These are phyloP conservation scores for Tenualosa thibaudeaui DNA, from an alignment of 2,797 vertebrate species.

Conservation along the genomic window DNA sequence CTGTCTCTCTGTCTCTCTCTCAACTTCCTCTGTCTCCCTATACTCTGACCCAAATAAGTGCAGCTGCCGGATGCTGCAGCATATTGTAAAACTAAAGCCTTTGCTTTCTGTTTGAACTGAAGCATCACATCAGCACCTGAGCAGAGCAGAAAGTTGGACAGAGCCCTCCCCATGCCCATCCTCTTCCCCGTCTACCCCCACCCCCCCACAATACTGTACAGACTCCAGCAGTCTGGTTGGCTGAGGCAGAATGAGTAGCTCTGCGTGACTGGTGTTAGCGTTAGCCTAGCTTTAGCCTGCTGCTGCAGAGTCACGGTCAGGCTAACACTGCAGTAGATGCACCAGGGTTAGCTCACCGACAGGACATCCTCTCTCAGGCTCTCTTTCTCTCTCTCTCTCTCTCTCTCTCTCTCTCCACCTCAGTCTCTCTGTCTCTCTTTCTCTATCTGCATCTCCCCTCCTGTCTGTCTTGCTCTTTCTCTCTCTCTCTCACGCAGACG, in stretches of 20 bases:
- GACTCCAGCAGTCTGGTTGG: not conserved
- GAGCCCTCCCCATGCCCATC: not conserved
- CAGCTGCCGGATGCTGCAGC: not conserved
- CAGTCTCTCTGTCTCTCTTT: not conserved
- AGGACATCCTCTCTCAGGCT: not conserved
- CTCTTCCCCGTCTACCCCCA: not conserved
- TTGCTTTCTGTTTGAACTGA: not conserved
- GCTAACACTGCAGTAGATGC: constrained; percentile 5
- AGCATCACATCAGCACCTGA: constrained; percentile 5
- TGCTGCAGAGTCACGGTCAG: constrained; percentile 18
- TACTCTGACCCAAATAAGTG: not conserved
- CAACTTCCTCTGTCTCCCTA: constrained; percentile 20
- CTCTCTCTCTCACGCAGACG: not conserved
- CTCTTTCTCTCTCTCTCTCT: not conserved
- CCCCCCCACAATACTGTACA: not conserved
- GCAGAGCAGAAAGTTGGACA: not conserved
- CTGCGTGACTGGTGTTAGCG: not conserved
- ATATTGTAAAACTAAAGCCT: not conserved
- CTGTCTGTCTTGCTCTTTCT: not conserved
- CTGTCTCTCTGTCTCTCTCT: constrained; percentile 9
- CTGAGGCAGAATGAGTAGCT: not conserved
- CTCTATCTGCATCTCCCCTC: not conserved
- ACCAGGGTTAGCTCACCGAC: not conserved
- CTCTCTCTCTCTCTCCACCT: not conserved
- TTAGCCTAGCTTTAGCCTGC: not conserved